Base-by-base conservation (phyloP, 2,113 vertebrate genomes). In the Colossoma macropomum region DNA sequence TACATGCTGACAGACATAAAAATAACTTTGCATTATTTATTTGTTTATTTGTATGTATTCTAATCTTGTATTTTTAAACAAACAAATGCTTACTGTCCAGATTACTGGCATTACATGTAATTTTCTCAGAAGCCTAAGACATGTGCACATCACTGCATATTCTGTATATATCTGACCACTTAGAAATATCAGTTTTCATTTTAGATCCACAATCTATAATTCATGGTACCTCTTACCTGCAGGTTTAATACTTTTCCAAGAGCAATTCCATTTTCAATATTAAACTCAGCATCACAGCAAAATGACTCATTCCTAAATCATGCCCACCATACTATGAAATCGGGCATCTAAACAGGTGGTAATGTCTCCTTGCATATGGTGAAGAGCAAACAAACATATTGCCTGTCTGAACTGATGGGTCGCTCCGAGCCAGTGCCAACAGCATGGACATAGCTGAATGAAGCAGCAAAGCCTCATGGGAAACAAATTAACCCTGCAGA, bases 241-340 rank as follows among this genome's bases (percentile, higher is more conserved):
- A 69, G 66, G 34, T 69, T 23, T 38, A 38, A 21, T 11, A 52
- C 13, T 71, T n/a, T 52, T 34, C 10, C 41, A 34, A 74, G 10
- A 45, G 25, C 60, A 54, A 21, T 54, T 63, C 25, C 16, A 34
- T 25, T 52, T 21, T 19, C 21, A 63, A 62, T 69, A 27, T 45
- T 23, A 72, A 71, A 50, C 8, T 48, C 38, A 81, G 34, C 17
- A 79, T 83, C 86, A 82, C 79, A 87, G 85, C 85, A 80, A 90
- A 86, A 92, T 86, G 88, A 89, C 91, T 92, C 85, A 83, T 83
- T 83, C 74, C 86, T 85, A 83, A 88, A 91, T 90, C 32, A 54
- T 78, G 85, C 86, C 84, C 90, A 90, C 85, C 85, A 77, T 85
- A 77, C 86, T 90, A 88, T 89, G 88, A 93, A 91, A 92, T 85